Conservation (phyloP, 2,113 vertebrate genomes). For the Tragelaphus imberbis region DNA sequence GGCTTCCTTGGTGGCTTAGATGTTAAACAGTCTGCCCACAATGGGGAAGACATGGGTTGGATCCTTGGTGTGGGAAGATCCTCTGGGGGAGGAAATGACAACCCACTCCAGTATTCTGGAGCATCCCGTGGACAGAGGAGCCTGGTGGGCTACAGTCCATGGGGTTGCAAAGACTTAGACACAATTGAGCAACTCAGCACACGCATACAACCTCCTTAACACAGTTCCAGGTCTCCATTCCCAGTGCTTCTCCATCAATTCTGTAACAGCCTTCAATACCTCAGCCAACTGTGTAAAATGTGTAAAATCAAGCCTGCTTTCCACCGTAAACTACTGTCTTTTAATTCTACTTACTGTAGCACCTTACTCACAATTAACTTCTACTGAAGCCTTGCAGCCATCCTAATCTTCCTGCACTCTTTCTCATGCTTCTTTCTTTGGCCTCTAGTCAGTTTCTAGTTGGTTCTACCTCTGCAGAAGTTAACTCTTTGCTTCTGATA, state of each 20-base stretch:
- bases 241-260: background rate
- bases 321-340: background rate
- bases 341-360: background rate
- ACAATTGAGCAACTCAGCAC: background rate
- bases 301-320: background rate
- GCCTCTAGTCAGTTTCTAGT: background rate
- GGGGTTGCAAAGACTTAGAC: background rate
- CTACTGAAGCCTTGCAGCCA: background rate
- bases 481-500: background rate
- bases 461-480: background rate
- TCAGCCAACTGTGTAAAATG: background rate
- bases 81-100: background rate
- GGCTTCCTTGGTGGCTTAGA: background rate
- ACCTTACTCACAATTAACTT: background rate
- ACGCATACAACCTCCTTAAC: background rate
- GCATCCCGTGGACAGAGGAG: background rate
- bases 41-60: background rate
- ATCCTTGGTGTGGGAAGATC: background rate
- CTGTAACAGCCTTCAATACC: background rate
- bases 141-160: background rate
- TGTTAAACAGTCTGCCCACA: background rate
- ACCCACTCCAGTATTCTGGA: background rate
- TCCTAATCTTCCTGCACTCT: background rate
- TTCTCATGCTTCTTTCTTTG: background rate
- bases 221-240: background rate